Percentiles rank a stretch among this genome's conserved stretches.
These are phyloP conservation scores for Otocyon megalotis DNA, from an alignment of 2,113 vertebrate genomes.

Conservation along the genomic window DNA sequence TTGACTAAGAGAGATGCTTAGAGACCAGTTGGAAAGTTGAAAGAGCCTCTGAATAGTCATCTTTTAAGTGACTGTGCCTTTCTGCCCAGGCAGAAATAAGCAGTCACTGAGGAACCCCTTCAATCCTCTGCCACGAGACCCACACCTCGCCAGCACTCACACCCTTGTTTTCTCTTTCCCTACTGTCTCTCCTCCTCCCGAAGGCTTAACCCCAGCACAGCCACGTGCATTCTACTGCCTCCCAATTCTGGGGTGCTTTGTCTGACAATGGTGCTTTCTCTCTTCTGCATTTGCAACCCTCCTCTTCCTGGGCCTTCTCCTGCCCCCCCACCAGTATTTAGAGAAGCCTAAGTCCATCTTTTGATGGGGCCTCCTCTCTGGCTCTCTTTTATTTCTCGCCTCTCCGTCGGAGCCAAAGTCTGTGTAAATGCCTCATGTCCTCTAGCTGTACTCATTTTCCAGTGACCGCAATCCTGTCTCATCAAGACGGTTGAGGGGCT, in stretches of 20 bases:
- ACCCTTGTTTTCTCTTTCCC: neutral
- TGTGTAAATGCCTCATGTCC: neutral
- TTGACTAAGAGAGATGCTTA: neutral
- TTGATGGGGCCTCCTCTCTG: neutral
- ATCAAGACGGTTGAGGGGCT: neutral
- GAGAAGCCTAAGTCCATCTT: neutral
- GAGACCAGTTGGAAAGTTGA: neutral
- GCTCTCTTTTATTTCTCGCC: neutral
- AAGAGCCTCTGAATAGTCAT: neutral
- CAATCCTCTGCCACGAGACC: neutral
- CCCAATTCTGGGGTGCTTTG: neutral
- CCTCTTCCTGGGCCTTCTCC: neutral
- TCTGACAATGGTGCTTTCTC: accelerated
- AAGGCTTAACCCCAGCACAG: neutral
- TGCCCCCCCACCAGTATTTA: neutral
- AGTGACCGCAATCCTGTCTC: neutral
- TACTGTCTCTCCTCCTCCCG: neutral
- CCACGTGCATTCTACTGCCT: neutral
- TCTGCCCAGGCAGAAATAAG: neutral
- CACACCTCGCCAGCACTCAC: neutral
- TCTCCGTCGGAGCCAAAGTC: neutral
- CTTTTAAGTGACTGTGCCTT: neutral
- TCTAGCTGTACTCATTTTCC: neutral
- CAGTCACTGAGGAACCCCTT: neutral
- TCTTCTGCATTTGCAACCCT: neutral